Evolutionary conservation across 2,888 invertebrate genomes (phyloP).

Genomic region (Nephrotoma flavescens): DNA sequence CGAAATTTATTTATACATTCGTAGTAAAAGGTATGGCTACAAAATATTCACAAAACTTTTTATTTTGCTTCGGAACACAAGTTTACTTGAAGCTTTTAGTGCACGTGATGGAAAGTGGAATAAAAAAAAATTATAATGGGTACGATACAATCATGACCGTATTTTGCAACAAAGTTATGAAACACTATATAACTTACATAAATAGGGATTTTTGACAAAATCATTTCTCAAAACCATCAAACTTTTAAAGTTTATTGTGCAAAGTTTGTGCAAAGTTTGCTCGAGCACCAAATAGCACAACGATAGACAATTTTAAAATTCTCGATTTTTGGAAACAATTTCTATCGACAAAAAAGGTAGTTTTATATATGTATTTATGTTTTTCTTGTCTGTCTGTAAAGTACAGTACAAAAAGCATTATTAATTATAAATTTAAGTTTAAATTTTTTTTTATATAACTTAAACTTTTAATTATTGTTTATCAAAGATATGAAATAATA

Average conservation of each 20-base stretch:
- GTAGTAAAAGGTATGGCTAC: no score
- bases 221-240: no score
- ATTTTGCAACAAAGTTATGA: no score
- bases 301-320: background rate
- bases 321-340: background rate
- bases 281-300: background rate
- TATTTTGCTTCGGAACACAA: no score
- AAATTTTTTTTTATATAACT: background rate
- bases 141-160: no score
- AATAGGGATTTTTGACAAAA: no score
- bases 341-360: background rate
- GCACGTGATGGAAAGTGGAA: no score
- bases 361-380: background rate
- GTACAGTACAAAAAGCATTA: background rate
- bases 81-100: no score
- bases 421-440: background rate
- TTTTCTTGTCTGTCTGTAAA: background rate
- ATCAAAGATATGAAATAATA: background rate
- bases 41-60: no score
- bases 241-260: background rate
- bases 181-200: no score
- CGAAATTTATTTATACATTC: no score
- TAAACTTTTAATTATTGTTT: background rate
- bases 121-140: no score
- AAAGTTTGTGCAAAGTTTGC: background rate